These are phyloP conservation scores for Palythoa grandis DNA, from an alignment of 92 coral and sea anemone genomes.

Conservation along the genomic window DNA sequence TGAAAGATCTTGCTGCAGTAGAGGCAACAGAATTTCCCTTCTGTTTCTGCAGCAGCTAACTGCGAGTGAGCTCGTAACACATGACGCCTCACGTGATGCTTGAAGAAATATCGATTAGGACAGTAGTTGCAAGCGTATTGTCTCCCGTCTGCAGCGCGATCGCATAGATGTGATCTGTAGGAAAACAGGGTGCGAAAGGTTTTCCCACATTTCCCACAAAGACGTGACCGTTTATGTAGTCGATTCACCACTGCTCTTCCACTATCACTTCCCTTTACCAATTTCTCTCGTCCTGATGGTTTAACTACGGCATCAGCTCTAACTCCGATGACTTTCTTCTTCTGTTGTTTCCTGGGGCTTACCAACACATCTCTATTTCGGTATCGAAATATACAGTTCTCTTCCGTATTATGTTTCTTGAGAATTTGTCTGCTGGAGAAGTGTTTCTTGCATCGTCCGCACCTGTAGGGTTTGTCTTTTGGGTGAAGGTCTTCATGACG, in stretches of 20 bases:
- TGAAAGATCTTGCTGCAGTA: neutral
- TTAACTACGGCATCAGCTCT: neutral
- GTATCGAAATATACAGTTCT: neutral
- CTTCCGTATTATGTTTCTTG: neutral
- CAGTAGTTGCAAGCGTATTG: constrained; percentile 24
- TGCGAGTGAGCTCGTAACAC: neutral
- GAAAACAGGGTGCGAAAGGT: neutral
- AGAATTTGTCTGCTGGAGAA: neutral
- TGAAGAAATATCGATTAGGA: constrained; percentile 25
- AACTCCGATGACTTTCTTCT: neutral
- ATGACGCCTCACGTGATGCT: constrained; percentile 22
- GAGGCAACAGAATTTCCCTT: neutral
- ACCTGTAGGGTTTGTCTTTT: constrained; percentile 33
- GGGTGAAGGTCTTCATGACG: constrained; percentile 22
- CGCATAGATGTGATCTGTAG: neutral
- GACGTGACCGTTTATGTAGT: neutral
- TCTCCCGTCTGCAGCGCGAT: neutral
- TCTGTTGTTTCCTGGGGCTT: neutral
- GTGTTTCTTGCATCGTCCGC: constrained; percentile 19
- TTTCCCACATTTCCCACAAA: constrained; percentile 6
- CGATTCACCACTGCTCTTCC: neutral
- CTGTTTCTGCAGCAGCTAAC: neutral
- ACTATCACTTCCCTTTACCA: neutral
- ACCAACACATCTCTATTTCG: constrained; percentile 1
- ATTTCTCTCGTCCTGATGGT: neutral